These are phyloP conservation scores for Alfaro cultratus DNA, from an alignment of 2,797 vertebrate species.

Conservation along the genomic window DNA sequence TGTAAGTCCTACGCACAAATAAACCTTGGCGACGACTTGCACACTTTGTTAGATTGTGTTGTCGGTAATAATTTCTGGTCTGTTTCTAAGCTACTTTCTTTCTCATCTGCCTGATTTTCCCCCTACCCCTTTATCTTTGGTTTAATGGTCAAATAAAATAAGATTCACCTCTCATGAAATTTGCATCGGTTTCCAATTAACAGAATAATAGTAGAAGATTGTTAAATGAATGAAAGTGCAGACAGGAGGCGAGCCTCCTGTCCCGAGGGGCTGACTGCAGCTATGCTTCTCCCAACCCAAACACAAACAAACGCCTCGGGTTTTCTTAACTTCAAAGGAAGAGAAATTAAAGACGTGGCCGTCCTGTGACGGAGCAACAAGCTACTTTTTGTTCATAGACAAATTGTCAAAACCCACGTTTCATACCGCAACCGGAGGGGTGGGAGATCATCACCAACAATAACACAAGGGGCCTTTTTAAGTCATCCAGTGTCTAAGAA, in stretches of 20 bases:
- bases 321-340: slow-evolving; percentile 54
- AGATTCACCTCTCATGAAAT: slow-evolving; percentile 53
- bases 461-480: slow-evolving; percentile 38
- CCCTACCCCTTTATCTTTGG: not conserved
- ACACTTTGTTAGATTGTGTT: not conserved
- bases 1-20: not conserved
- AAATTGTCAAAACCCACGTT: slow-evolving; percentile 55
- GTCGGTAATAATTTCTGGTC: not conserved
- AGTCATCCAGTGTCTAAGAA: slow-evolving; percentile 14
- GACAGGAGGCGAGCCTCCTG: slow-evolving; percentile 39
- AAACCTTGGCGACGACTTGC: not conserved
- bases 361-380: slow-evolving; percentile 31
- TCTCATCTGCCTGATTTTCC: not conserved
- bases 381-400: slow-evolving; percentile 62
- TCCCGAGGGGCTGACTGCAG: slow-evolving; percentile 27
- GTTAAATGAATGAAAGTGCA: slow-evolving; percentile 63
- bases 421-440: slow-evolving; percentile 36
- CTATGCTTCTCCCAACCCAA: not conserved
- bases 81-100: not conserved
- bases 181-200: slow-evolving; percentile 58
- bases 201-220: slow-evolving; percentile 60
- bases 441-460: slow-evolving; percentile 43
- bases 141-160: slow-evolving; percentile 26
- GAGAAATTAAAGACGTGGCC: slow-evolving; percentile 34
- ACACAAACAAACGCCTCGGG: slow-evolving; percentile 32